phyloP scores from a whole-genome alignment of 1,140 invertebrate genomes.

The Calliopsis andreniformis region DNA sequence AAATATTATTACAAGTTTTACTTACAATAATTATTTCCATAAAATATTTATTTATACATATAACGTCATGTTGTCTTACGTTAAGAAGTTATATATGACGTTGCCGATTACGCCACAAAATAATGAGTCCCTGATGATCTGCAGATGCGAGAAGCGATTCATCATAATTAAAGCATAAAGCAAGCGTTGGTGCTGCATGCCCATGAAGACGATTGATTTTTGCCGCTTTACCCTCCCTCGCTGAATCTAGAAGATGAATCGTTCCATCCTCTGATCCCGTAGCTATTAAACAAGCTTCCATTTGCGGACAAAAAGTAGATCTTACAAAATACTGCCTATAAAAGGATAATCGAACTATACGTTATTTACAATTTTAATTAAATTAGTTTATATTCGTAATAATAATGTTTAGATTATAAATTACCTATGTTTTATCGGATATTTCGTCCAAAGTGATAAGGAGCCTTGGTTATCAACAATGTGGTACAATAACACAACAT shows the following conservation, averaged over 20 bases:
- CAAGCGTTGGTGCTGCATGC: constrained; percentile 90
- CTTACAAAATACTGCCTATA: constrained; percentile 83
- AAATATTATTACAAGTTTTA: constrained; percentile 2
- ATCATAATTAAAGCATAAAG: constrained; percentile 94
- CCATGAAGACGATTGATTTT: constrained; percentile 92
- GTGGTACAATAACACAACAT: constrained; percentile 86
- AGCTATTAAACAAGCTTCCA: constrained; percentile 83
- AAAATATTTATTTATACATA: constrained; percentile 18
- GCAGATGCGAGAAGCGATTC: constrained; percentile 93
- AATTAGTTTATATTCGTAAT: constrained; percentile 6
- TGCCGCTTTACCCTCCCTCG: constrained; percentile 85
- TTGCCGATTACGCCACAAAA: constrained; percentile 88
- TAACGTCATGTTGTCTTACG: constrained; percentile 6
- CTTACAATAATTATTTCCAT: constrained; percentile 18
- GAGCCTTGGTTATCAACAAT: constrained; percentile 74
- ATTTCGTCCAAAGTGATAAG: constrained; percentile 75
- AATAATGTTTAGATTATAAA: constrained; percentile 20
- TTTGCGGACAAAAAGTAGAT: constrained; percentile 91
- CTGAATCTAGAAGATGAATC: constrained; percentile 92
- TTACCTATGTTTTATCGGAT: constrained; percentile 82
- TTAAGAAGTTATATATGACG: constrained; percentile 53
- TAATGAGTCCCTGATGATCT: constrained; percentile 92
- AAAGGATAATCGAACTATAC: constrained; percentile 14
- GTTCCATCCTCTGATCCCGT: constrained; percentile 93
- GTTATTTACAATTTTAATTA: constrained; percentile 35